Evolutionary conservation across 2,888 invertebrate species (phyloP).

Genomic region (Cephus sareptanus): DNA sequence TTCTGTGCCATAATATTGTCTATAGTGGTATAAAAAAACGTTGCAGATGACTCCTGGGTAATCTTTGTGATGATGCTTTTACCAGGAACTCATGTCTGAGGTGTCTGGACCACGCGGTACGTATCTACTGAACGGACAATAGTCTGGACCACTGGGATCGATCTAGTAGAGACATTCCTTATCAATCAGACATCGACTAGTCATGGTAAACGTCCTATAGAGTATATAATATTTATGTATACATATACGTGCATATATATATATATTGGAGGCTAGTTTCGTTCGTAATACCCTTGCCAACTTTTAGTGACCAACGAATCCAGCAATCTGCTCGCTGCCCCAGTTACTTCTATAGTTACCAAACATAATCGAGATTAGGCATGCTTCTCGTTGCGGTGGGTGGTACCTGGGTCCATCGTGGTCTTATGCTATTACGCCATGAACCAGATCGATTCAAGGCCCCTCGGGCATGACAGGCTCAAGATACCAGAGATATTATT

Average conservation of each 20-base stretch:
- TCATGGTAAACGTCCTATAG: neutral
- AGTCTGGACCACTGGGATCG: neutral
- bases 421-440: constrained; percentile 16
- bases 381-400: constrained; percentile 30
- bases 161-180: neutral
- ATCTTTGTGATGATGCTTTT: neutral
- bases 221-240: neutral
- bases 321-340: constrained; percentile 13
- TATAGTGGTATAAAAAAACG: constrained; percentile 34
- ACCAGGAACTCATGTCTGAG: neutral
- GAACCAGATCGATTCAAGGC: constrained; percentile 21
- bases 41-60: constrained; percentile 32
- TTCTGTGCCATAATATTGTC: neutral
- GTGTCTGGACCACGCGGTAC: neutral
- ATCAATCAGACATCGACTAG: neutral
- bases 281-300: neutral
- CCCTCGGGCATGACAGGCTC: constrained; percentile 18
- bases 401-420: constrained; percentile 34
- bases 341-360: constrained; percentile 18
- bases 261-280: neutral
- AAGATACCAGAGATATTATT: constrained; percentile 14
- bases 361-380: constrained; percentile 20
- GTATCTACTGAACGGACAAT: neutral
- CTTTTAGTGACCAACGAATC: neutral
- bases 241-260: neutral